Conservation (phyloP, 2,797 vertebrate species). For the Knipowitschia caucasica region DNA sequence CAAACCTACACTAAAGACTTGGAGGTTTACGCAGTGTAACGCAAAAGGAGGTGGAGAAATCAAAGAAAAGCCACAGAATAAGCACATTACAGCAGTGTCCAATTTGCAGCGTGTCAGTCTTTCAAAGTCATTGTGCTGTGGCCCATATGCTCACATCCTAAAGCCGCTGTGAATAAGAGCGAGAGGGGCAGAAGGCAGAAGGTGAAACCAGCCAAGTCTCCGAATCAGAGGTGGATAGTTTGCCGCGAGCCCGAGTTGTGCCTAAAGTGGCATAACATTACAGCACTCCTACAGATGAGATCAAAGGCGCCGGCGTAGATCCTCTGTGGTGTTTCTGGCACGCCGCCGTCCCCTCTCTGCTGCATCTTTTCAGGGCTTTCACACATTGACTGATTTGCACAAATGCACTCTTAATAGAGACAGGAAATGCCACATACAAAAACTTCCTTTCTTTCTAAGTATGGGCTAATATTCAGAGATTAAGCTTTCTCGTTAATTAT, state of each 20-base stretch:
- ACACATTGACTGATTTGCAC: slow-evolving; percentile 75
- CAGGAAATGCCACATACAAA: slow-evolving; percentile 79
- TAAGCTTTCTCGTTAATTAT: slow-evolving; percentile 96
- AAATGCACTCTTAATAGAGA: slow-evolving; percentile 76
- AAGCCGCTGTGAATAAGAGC: slow-evolving; percentile 49
- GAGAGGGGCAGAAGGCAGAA: slow-evolving; percentile 61
- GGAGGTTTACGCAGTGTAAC: slow-evolving; percentile 22
- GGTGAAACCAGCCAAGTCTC: slow-evolving; percentile 70
- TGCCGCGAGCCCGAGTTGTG: slow-evolving; percentile 71
- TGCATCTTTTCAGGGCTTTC: slow-evolving; percentile 76
- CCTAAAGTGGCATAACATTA: slow-evolving; percentile 75
- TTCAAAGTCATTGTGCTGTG: slow-evolving; percentile 49
- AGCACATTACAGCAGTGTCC: slow-evolving; percentile 37
- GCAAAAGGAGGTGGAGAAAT: slow-evolving; percentile 21
- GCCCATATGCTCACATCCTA: slow-evolving; percentile 37
- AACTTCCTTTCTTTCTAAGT: slow-evolving; percentile 89
- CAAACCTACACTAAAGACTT: neutral
- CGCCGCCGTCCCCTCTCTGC: slow-evolving; percentile 56
- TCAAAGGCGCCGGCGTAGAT: slow-evolving; percentile 73
- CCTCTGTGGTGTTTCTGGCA: slow-evolving; percentile 71
- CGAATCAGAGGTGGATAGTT: slow-evolving; percentile 73
- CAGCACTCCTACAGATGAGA: slow-evolving; percentile 78
- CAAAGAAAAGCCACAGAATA: slow-evolving; percentile 24
- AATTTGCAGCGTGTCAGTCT: slow-evolving; percentile 40
- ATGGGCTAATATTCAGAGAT: slow-evolving; percentile 90